Conservation (phyloP, 1,140 invertebrate genomes). For the Globodera rostochiensis region DNA sequence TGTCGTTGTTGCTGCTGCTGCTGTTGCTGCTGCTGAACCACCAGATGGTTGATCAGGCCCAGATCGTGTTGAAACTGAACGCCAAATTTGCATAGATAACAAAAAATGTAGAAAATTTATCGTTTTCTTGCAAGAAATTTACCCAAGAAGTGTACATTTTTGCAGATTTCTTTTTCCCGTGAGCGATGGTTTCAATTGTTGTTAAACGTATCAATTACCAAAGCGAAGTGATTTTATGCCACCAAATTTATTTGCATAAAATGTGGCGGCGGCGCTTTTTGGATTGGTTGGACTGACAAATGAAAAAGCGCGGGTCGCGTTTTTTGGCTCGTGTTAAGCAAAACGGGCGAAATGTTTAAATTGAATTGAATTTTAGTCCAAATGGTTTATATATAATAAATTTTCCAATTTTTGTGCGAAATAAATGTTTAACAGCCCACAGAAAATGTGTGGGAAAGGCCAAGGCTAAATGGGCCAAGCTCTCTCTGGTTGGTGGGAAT, state of each 20-base stretch:
- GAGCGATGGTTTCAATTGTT: neutral
- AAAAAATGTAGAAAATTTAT: too few species aligned
- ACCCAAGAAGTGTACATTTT: neutral
- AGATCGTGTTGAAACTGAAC: constrained; percentile 1
- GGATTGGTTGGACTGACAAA: too few species aligned
- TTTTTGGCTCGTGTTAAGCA: too few species aligned
- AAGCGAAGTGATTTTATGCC: neutral
- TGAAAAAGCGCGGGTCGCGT: too few species aligned
- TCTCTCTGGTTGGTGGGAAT: neutral
- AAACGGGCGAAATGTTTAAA: too few species aligned
- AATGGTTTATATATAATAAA: too few species aligned
- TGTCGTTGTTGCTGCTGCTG: neutral
- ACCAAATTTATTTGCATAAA: neutral
- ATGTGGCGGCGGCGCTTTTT: too few species aligned
- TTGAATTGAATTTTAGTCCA: too few species aligned
- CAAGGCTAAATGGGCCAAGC: too few species aligned
- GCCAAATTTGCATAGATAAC: too few species aligned
- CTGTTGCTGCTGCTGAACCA: neutral
- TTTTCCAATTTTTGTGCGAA: neutral
- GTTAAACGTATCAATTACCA: neutral
- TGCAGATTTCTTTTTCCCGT: neutral
- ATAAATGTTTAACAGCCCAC: neutral
- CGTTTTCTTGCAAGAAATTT: neutral
- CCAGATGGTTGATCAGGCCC: neutral
- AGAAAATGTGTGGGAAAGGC: neutral